These are phyloP conservation scores for Belgica antarctica DNA, from an alignment of 2,888 invertebrate species.

Conservation along the genomic window DNA sequence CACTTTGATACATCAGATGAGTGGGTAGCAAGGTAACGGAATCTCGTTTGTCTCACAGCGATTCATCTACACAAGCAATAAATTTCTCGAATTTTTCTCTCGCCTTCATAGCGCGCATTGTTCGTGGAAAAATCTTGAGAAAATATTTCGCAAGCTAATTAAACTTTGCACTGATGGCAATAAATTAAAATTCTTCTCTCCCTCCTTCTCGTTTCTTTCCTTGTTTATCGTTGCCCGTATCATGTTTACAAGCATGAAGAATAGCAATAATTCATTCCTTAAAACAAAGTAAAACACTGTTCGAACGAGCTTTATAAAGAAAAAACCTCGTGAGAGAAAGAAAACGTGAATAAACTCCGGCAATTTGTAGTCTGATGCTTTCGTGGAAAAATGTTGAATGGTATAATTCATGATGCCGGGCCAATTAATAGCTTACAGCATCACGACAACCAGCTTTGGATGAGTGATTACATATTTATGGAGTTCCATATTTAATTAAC, in stretches of 20 bases:
- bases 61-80: no score
- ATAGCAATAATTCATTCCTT: constrained; percentile 10
- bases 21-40: no score
- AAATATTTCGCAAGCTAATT: constrained; percentile 1
- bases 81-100: no score
- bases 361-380: constrained; percentile 1
- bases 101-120: no score
- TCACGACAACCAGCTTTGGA: neutral
- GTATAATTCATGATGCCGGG: neutral
- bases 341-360: neutral
- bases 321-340: no score
- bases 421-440: neutral
- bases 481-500: neutral
- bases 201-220: neutral
- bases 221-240: no score
- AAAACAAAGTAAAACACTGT: constrained; percentile 1
- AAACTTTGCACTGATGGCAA: neutral
- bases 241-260: constrained; percentile 7
- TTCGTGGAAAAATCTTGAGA: no score
- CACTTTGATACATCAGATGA: no score
- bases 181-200: neutral
- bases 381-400: neutral
- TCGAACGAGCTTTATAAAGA: constrained; percentile 1
- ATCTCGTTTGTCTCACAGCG: no score
- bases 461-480: neutral